Evolutionary conservation across 2,113 vertebrate species (phyloP), one percentile per base, ranked within the genome.

Genomic region (Dipodomys merriami): DNA sequence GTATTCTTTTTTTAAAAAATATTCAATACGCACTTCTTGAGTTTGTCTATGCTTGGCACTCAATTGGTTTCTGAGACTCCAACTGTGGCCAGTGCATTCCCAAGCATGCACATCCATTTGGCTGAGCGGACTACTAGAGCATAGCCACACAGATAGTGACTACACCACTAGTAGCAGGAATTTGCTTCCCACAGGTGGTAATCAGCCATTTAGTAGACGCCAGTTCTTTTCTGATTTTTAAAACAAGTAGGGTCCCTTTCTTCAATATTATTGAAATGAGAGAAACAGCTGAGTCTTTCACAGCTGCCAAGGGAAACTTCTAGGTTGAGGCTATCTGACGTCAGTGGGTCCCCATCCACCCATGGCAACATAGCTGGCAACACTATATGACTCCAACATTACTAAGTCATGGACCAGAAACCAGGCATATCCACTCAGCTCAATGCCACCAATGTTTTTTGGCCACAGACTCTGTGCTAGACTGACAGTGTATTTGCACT

Each of bases 31-130:
- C 30, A n/a, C 49, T 46, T 83, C 27, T 46, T 71, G n/a, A 80
- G 19, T 57, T 65, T 83, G 0, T 49, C 20, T 74, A 29, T 35
- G 12, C 8, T 60, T 80, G 78, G 49, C 16, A 23, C 62, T 62
- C 68, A 72, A 64, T 71, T 71, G 76, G 72, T 46, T 67, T 80
- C 88, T 95, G 73, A 65, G n/a, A 87, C n/a, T 72, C 60, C 29
- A 49, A 2, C 57, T 27, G n/a, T 87, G 19, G 46, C n/a, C 18
- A 76, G 68, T 5, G 71, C 25, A n/a, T 25, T 39, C 15, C 12
- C 7, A 22, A 85, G 15, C 0, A 13, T 3, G 6, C 13, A 2
- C 6, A 53, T 60, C 86, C 57, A 4, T 67, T 10, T 68, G 18
- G 79, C 33, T 29, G n/a, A 1, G 46, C 2, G 29, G 60, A 46